phyloP scores from a whole-genome alignment of 2,113 vertebrate genomes.

The Poecile atricapillus region DNA sequence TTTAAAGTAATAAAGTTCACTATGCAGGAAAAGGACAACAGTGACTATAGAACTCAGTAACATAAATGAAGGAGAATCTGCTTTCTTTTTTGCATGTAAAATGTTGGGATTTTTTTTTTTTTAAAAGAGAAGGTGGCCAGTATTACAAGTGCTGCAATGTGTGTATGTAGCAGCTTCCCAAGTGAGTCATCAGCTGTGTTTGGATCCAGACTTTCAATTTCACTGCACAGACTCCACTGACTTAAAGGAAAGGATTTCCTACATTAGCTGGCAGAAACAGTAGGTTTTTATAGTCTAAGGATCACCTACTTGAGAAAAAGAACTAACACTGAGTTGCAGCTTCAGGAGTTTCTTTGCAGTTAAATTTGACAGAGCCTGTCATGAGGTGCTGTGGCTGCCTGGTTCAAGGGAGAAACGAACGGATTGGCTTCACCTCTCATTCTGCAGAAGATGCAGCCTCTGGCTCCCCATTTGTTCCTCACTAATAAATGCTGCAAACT shows the following conservation, averaged over 20 bases:
- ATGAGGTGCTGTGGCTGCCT: accelerated
- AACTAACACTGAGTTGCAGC: neutral
- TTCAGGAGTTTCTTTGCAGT: accelerated
- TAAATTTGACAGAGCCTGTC: neutral
- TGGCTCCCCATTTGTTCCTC: neutral
- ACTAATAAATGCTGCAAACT: neutral
- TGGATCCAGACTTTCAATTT: constrained; percentile 9
- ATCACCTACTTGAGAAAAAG: neutral
- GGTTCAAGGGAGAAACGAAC: neutral
- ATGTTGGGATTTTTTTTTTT: neutral
- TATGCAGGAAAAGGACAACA: neutral
- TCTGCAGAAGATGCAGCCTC: neutral
- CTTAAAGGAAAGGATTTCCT: constrained; percentile 6
- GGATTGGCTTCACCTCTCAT: accelerated
- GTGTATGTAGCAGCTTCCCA: neutral
- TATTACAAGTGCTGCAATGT: neutral
- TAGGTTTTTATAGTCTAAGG: neutral
- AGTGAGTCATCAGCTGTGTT: constrained; percentile 3
- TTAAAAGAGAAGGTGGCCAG: accelerated
- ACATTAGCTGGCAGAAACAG: neutral
- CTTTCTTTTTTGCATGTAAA: neutral
- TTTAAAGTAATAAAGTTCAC: neutral
- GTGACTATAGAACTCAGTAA: neutral
- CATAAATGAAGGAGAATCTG: neutral
- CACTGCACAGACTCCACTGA: neutral